Conservation (phyloP, 2,113 vertebrate species). For the Phrynocephalus versicolor region DNA sequence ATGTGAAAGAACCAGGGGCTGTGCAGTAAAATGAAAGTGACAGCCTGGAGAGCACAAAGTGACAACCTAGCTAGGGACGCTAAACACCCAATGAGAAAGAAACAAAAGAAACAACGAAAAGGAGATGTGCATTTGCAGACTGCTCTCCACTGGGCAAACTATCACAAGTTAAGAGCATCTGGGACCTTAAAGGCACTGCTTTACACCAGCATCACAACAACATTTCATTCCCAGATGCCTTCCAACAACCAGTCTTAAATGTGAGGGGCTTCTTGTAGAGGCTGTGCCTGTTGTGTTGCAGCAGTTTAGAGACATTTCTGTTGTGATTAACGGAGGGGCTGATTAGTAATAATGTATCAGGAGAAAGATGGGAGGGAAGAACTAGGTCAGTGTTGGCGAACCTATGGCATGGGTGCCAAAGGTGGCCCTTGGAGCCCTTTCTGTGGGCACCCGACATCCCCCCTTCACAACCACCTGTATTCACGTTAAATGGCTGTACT, state of each 20-base stretch:
- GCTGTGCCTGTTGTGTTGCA: neutral
- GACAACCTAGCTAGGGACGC: neutral
- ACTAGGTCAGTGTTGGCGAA: too few relatives aligned
- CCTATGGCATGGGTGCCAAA: too few relatives aligned
- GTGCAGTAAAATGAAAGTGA: neutral
- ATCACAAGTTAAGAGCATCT: neutral
- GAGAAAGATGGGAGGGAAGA: neutral
- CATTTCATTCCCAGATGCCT: fast-evolving
- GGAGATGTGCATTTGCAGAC: neutral
- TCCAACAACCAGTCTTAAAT: neutral
- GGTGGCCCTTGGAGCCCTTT: too few relatives aligned
- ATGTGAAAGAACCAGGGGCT: neutral
- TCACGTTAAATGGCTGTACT: too few relatives aligned
- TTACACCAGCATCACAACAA: neutral
- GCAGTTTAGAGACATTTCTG: neutral
- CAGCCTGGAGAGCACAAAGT: neutral
- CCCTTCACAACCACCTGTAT: too few relatives aligned
- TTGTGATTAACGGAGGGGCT: neutral
- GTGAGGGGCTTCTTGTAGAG: neutral
- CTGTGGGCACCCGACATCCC: too few relatives aligned
- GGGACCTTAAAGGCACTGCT: neutral
- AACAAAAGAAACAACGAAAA: too few relatives aligned
- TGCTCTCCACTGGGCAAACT: neutral
- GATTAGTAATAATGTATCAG: neutral
- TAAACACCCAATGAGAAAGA: neutral